Evolutionary conservation across 2,888 invertebrate genomes (phyloP).

Genomic region (Dermolepida albohirtum): DNA sequence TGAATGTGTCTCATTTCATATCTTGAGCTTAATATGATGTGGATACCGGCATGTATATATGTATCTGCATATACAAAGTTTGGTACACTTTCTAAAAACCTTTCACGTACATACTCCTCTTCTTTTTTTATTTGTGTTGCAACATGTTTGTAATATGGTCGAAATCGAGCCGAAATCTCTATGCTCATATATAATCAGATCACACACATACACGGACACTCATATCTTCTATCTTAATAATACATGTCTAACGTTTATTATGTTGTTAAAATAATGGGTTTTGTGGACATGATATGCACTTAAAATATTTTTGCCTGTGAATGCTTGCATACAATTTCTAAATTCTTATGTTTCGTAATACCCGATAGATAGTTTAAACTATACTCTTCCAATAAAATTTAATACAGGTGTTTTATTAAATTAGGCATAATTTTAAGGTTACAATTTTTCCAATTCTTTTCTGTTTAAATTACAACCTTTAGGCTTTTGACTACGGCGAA

Average conservation of each 20-base stretch:
- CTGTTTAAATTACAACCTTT: too few relatives aligned
- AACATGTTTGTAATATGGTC: slow-evolving; percentile 29
- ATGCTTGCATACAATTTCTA: slow-evolving; percentile 15
- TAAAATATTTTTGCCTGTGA: slow-evolving; percentile 12
- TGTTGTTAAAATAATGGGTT: slow-evolving; percentile 34
- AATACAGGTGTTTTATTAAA: too few relatives aligned
- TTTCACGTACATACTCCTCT: slow-evolving; percentile 36
- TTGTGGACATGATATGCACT: slow-evolving; percentile 27
- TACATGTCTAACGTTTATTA: slow-evolving; percentile 29
- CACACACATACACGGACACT: neutral
- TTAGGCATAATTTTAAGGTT: too few relatives aligned
- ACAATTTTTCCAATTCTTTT: too few relatives aligned
- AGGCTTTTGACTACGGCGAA: too few relatives aligned
- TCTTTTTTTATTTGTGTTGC: slow-evolving; percentile 38
- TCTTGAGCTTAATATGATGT: neutral
- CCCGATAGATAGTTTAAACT: neutral
- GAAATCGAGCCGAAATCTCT: slow-evolving; percentile 23
- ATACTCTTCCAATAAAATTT: slow-evolving; percentile 17
- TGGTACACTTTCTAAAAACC: slow-evolving; percentile 39
- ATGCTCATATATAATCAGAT: slow-evolving; percentile 1
- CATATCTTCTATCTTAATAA: slow-evolving; percentile 39
- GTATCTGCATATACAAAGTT: slow-evolving; percentile 6
- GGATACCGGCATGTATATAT: slow-evolving; percentile 14
- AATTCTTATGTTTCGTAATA: slow-evolving; percentile 23
- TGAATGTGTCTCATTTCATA: slow-evolving; percentile 21